A percentile compares a stretch with the other conserved stretches of the same genome.
phyloP scores from a whole-genome alignment of 1,140 invertebrate genomes.

The Calliphora vicina region DNA sequence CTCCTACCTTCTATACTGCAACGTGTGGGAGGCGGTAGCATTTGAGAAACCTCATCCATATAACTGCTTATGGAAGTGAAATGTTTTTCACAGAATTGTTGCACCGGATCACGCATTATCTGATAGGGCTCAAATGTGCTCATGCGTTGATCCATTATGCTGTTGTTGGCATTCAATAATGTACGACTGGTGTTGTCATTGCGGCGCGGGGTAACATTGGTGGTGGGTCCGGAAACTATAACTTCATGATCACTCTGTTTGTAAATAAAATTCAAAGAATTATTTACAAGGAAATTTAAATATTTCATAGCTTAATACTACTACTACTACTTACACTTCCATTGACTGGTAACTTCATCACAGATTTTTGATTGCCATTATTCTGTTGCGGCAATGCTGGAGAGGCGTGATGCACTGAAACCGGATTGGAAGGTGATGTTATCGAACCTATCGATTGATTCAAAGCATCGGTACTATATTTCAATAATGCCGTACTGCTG shows the following conservation, averaged over 20 bases:
- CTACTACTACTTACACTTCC: slow-evolving; percentile 49
- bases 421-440: slow-evolving; percentile 48
- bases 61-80: slow-evolving; percentile 89
- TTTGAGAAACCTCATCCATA: slow-evolving; percentile 85
- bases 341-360: slow-evolving; percentile 60
- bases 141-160: slow-evolving; percentile 73
- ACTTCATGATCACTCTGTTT: slow-evolving; percentile 53
- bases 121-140: slow-evolving; percentile 87
- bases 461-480: slow-evolving; percentile 60
- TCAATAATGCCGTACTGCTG: slow-evolving; percentile 58
- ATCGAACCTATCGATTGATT: slow-evolving; percentile 57
- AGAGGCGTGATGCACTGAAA: slow-evolving; percentile 61
- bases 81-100: slow-evolving; percentile 95
- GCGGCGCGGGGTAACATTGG: slow-evolving; percentile 70
- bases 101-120: slow-evolving; percentile 85
- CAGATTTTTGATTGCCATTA: slow-evolving; percentile 61
- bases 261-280: neutral
- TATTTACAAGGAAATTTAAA: too few species aligned
- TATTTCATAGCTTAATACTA: neutral
- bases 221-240: slow-evolving; percentile 68
- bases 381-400: slow-evolving; percentile 56
- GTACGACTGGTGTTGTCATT: slow-evolving; percentile 77
- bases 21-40: slow-evolving; percentile 87
- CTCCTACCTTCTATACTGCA: slow-evolving; percentile 86
- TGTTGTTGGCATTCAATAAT: slow-evolving; percentile 70